Conservation (phyloP, 2,113 vertebrate genomes). For the Myanophis thanlyinensis region DNA sequence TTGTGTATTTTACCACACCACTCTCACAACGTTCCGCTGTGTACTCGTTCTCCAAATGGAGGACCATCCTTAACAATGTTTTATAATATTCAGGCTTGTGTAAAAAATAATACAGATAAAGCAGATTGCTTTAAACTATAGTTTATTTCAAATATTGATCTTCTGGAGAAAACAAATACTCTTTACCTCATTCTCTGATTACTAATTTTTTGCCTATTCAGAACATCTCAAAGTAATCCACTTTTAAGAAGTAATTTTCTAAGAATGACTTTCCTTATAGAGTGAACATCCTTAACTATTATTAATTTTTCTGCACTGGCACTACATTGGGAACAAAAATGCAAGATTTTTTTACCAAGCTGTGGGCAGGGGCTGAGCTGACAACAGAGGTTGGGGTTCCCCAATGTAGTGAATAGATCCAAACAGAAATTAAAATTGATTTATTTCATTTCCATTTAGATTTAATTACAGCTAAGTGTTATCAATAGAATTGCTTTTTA, state of each 20-base stretch:
- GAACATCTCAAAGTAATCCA: background rate
- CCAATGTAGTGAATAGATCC: background rate
- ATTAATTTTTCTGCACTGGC: background rate
- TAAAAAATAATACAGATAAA: background rate
- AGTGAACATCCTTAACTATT: background rate
- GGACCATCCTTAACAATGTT: too few relatives aligned
- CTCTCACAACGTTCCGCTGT: too few relatives aligned
- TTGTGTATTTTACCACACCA: too few relatives aligned
- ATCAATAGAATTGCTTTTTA: background rate
- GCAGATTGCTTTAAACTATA: background rate
- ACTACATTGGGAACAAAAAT: background rate
- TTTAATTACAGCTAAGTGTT: background rate
- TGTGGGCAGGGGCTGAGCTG: background rate
- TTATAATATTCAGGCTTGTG: background rate
- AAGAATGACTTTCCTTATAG: background rate
- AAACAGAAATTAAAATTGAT: background rate
- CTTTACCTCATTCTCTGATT: background rate
- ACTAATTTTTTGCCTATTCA: background rate
- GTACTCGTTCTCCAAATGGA: too few relatives aligned
- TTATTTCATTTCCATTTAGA: background rate
- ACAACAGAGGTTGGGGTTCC: background rate
- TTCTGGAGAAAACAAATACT: background rate
- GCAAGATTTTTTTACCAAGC: background rate
- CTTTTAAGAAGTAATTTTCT: background rate
- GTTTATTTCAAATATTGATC: background rate